Percentiles rank a stretch among this genome's conserved stretches.
Evolutionary conservation across 2,888 invertebrate genomes (phyloP).

Genomic region (Megalurothrips usitatus): DNA sequence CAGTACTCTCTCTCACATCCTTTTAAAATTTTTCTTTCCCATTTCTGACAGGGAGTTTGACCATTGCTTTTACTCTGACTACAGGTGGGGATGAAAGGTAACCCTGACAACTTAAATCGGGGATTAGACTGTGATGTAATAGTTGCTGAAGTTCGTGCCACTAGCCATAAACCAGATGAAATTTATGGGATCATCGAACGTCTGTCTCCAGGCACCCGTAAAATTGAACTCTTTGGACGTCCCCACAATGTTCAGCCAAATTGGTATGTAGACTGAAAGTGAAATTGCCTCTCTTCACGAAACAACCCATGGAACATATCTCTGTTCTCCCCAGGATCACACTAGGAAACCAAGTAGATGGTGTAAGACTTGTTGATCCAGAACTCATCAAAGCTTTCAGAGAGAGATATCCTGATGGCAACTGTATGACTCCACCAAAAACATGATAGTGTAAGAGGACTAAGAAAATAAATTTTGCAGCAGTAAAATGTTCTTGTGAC

Average conservation of each 20-base stretch:
- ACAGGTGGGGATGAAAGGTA: slow-evolving; percentile 91
- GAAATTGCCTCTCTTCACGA: slow-evolving; percentile 29
- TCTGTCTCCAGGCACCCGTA: slow-evolving; percentile 91
- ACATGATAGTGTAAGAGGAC: slow-evolving; percentile 30
- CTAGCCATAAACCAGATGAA: slow-evolving; percentile 97
- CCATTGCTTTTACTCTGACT: slow-evolving; percentile 33
- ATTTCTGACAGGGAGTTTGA: slow-evolving; percentile 11
- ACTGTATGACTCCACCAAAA: slow-evolving; percentile 53
- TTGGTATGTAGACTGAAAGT: slow-evolving; percentile 58
- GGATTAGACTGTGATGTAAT: slow-evolving; percentile 97
- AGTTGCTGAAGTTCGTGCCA: slow-evolving; percentile 95
- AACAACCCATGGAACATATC: slow-evolving; percentile 20
- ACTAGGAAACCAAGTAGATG: slow-evolving; percentile 93
- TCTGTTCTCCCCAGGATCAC: slow-evolving; percentile 61
- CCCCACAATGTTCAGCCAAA: slow-evolving; percentile 98
- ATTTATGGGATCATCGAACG: slow-evolving; percentile 97
- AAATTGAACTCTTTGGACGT: slow-evolving; percentile 94
- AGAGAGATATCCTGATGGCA: slow-evolving; percentile 89
- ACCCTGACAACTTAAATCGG: slow-evolving; percentile 82
- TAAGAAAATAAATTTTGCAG: neutral
- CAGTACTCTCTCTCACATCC: slow-evolving; percentile 36
- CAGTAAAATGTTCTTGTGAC: too few relatives aligned
- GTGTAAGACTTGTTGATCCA: slow-evolving; percentile 87
- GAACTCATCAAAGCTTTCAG: slow-evolving; percentile 84
- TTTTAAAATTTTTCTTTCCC: neutral